A percentile compares a stretch with the other conserved stretches of the same genome.
Evolutionary conservation across 2,888 invertebrate species (phyloP).

Genomic region (Ctena decussata): DNA sequence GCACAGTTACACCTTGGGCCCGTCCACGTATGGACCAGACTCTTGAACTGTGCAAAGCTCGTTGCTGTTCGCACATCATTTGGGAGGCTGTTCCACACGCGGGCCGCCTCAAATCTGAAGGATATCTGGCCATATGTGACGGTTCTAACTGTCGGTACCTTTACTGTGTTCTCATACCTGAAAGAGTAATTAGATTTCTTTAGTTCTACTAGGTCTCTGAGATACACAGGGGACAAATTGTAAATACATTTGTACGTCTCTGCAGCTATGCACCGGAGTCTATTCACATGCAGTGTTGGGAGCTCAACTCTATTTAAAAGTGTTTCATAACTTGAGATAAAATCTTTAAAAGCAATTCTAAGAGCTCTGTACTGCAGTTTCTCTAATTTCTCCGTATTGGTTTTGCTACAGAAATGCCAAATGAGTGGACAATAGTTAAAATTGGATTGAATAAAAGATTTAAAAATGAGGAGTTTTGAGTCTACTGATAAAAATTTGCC

Average conservation of each 20-base stretch:
- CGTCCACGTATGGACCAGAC: too few species aligned
- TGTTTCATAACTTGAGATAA: not conserved
- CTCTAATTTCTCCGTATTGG: slow-evolving; percentile 4
- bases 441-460: slow-evolving; percentile 18
- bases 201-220: slow-evolving; percentile 20
- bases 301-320: not conserved
- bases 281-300: too few species aligned
- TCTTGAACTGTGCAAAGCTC: not conserved
- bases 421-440: slow-evolving; percentile 15
- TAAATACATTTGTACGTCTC: not conserved
- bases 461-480: not conserved
- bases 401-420: slow-evolving; percentile 19
- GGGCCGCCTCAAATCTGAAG: slow-evolving; percentile 35
- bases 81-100: slow-evolving; percentile 20
- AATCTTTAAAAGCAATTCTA: slow-evolving; percentile 6
- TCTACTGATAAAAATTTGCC: not conserved
- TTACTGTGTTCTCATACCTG: not conserved
- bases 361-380: slow-evolving; percentile 10
- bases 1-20: not conserved
- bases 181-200: too few species aligned
- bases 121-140: slow-evolving; percentile 19
- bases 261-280: too few species aligned
- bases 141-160: not conserved
- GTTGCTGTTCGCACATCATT: not conserved
- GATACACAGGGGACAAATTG: not conserved